phyloP scores from a whole-genome alignment of 64 coral and sea anemone genomes.

The Platygyra sinensis region DNA sequence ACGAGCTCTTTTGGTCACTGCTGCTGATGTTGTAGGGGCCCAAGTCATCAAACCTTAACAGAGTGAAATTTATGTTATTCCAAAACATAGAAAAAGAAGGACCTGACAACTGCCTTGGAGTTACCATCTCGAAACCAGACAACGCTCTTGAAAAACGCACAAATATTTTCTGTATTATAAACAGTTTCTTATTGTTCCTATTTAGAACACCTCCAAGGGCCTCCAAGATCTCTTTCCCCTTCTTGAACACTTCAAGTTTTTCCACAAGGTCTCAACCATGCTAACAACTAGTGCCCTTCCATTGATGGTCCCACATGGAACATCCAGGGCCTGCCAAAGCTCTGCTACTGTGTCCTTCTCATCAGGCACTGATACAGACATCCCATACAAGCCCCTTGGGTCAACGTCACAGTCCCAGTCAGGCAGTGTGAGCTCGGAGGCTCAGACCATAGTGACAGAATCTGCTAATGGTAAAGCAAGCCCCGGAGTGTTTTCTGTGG shows the following conservation, averaged over 20 bases:
- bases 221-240: conserved; percentile 30
- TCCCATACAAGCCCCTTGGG: conserved; percentile 87
- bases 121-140: not conserved
- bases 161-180: not conserved
- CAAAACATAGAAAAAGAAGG: too few species aligned
- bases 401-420: conserved; percentile 75
- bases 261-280: conserved; percentile 57
- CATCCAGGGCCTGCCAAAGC: conserved; percentile 83
- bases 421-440: conserved; percentile 65
- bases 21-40: too few species aligned
- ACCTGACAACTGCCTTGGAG: too few species aligned
- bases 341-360: conserved; percentile 74
- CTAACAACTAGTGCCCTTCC: conserved; percentile 40
- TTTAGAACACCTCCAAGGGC: conserved; percentile 28
- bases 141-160: not conserved
- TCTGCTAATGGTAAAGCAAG: conserved; percentile 50
- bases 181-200: conserved; percentile 14
- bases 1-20: too few species aligned
- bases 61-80: too few species aligned
- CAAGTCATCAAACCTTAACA: too few species aligned
- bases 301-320: conserved; percentile 26
- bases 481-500: conserved; percentile 31
- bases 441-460: not conserved
- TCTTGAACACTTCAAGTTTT: conserved; percentile 88
- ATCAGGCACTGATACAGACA: conserved; percentile 64